Conservation (phyloP, 1,140 invertebrate species). For the Drosophila kikkawai region DNA sequence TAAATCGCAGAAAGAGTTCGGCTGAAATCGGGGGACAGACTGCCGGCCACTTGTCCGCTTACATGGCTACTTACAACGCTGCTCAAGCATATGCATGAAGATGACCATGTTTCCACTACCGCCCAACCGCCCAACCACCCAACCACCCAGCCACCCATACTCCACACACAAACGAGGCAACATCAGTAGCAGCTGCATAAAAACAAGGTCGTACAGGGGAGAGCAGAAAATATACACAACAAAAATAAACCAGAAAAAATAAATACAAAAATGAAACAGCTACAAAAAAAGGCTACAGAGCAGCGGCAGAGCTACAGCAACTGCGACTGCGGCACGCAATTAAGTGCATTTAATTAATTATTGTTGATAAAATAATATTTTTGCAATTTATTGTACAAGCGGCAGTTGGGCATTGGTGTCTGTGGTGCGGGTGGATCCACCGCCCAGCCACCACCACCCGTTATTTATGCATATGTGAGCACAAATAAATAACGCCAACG, state of each 20-base stretch:
- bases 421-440: conserved; percentile 6
- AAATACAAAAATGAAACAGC: conserved; percentile 27
- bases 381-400: conserved; percentile 79
- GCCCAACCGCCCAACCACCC: neutral
- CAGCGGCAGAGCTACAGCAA: conserved; percentile 30
- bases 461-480: conserved; percentile 79
- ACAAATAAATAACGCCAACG: conserved; percentile 69
- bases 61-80: conserved; percentile 77
- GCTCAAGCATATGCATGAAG: conserved; percentile 81
- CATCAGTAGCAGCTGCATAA: conserved; percentile 57
- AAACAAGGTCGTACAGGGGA: conserved; percentile 48
- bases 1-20: conserved; percentile 61
- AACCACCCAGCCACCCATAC: neutral
- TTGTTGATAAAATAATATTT: conserved; percentile 84
- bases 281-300: conserved; percentile 10
- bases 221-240: conserved; percentile 29
- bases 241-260: conserved; percentile 11
- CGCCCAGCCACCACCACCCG: conserved; percentile 20
- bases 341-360: conserved; percentile 84
- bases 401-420: conserved; percentile 41
- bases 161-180: neutral
- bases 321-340: conserved; percentile 74
- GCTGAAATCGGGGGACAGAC: conserved; percentile 1
- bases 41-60: conserved; percentile 69
- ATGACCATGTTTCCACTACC: conserved; percentile 63